phyloP scores from a whole-genome alignment of 2,797 vertebrate species.

The Rhincodon typus region DNA sequence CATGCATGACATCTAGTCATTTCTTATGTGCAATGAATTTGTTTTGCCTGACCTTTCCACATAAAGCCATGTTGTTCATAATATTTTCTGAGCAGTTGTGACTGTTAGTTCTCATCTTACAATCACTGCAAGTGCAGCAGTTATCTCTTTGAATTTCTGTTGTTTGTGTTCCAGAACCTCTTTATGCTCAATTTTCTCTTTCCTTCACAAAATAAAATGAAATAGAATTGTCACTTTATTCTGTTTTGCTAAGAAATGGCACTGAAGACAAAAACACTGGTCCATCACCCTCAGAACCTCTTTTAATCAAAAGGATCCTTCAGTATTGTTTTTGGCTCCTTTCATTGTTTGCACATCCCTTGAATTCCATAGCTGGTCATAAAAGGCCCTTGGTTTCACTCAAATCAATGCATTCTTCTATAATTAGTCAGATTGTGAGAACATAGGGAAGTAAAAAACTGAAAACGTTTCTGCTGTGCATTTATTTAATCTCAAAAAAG shows the following conservation, averaged over 20 bases:
- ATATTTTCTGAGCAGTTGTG: not conserved
- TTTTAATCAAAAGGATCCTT: not conserved
- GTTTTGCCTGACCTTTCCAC: slow-evolving; percentile 29
- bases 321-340: slow-evolving; percentile 17
- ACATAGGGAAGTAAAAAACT: not conserved
- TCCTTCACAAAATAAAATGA: not conserved
- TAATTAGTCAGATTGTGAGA: not conserved
- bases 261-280: not conserved
- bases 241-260: too few relatives aligned
- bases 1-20: slow-evolving; percentile 9
- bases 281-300: not conserved
- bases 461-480: not conserved
- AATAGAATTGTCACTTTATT: too few relatives aligned
- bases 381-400: not conserved
- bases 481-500: not conserved
- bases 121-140: not conserved
- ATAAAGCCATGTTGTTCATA: not conserved
- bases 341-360: not conserved
- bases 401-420: not conserved
- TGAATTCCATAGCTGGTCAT: not conserved
- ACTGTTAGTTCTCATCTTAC: not conserved
- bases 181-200: not conserved
- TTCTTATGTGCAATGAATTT: slow-evolving; percentile 16
- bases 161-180: not conserved
- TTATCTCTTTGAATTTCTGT: not conserved